Conservation (phyloP, 2,113 vertebrate genomes). For the Anguilla rostrata region DNA sequence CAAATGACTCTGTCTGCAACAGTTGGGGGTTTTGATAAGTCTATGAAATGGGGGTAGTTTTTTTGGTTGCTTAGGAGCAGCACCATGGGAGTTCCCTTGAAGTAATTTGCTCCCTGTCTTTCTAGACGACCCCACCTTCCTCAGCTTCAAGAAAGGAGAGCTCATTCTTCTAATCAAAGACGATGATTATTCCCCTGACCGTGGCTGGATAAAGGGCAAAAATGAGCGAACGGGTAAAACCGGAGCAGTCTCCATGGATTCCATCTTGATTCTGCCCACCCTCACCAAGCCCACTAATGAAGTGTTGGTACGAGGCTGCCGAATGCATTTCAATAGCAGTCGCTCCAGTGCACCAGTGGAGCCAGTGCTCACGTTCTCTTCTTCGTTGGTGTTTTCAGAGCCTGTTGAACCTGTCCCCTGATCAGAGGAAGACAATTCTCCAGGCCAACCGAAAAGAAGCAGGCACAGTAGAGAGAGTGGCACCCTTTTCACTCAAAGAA, state of each 20-base stretch:
- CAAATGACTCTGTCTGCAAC: not conserved
- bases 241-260: slow-evolving; percentile 68
- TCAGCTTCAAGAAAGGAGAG: slow-evolving; percentile 82
- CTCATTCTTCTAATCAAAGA: slow-evolving; percentile 75
- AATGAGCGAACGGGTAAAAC: slow-evolving; percentile 77
- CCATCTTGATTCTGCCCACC: slow-evolving; percentile 76
- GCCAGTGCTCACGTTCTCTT: slow-evolving; percentile 15
- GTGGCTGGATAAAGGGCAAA: slow-evolving; percentile 67
- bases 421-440: slow-evolving; percentile 58
- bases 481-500: slow-evolving; percentile 82
- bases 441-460: slow-evolving; percentile 41
- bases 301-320: slow-evolving; percentile 72
- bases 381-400: slow-evolving; percentile 63
- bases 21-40: not conserved
- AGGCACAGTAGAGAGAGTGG: slow-evolving; percentile 52
- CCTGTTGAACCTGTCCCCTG: slow-evolving; percentile 74
- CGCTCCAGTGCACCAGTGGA: not conserved
- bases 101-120: not conserved
- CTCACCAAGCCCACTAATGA: slow-evolving; percentile 74
- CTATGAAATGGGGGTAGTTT: not conserved
- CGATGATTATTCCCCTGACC: slow-evolving; percentile 49
- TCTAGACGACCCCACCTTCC: slow-evolving; percentile 71
- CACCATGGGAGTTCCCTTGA: not conserved
- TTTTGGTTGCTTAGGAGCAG: not conserved
- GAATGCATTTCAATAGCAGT: not conserved